These are phyloP conservation scores for Eupithecia dodoneata DNA, from an alignment of 2,888 invertebrate genomes.

Conservation along the genomic window DNA sequence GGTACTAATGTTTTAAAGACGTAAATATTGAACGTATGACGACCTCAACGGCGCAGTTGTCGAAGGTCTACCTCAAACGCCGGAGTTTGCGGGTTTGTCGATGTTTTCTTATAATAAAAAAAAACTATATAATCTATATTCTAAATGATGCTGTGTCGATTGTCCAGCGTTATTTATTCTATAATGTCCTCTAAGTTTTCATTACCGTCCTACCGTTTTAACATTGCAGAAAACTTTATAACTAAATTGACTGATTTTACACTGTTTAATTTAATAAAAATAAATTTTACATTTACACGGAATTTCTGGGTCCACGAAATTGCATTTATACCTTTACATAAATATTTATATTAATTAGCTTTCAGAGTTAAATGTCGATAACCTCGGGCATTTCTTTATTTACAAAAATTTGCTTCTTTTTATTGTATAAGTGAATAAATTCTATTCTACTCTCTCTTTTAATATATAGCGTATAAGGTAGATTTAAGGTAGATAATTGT, in stretches of 20 bases:
- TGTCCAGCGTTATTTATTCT: background rate
- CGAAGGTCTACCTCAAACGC: background rate
- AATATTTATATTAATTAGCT: constrained; percentile 3
- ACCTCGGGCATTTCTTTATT: background rate
- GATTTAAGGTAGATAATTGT: constrained; percentile 9
- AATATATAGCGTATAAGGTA: constrained; percentile 13
- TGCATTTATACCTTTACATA: constrained; percentile 43
- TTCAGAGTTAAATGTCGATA: background rate
- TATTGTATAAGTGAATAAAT: background rate
- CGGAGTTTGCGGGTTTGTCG: background rate
- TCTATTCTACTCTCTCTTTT: background rate
- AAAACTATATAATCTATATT: too few relatives aligned
- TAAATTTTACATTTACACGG: constrained; percentile 17
- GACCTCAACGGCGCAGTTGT: too few relatives aligned
- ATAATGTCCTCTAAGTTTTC: background rate
- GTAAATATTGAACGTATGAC: background rate
- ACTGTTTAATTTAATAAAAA: constrained; percentile 18
- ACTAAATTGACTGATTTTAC: constrained; percentile 26
- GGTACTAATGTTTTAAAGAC: background rate
- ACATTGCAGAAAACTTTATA: constrained; percentile 5
- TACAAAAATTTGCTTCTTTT: background rate
- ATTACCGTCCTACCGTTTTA: constrained; percentile 14
- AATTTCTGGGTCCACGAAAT: constrained; percentile 48
- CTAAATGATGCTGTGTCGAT: too few relatives aligned
- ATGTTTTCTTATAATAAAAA: too few relatives aligned